phyloP scores from a whole-genome alignment of 1,140 invertebrate genomes.

The Drosophila guanche region DNA sequence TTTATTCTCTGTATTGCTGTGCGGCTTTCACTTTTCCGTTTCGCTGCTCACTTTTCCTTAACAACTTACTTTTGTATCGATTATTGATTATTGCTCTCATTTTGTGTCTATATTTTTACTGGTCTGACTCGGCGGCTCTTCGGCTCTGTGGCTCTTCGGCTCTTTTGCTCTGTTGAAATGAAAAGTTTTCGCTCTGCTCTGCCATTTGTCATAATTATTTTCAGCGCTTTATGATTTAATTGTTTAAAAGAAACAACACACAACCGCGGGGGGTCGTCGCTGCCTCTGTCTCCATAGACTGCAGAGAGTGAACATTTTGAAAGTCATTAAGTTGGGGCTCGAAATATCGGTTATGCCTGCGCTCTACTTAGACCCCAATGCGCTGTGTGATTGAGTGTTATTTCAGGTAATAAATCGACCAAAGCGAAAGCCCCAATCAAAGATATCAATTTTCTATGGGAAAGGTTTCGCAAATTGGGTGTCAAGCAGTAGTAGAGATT shows the following conservation, averaged over 20 bases:
- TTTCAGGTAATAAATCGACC: slow-evolving; percentile 54
- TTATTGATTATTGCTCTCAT: slow-evolving; percentile 70
- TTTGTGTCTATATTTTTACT: slow-evolving; percentile 29
- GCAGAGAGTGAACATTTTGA: slow-evolving; percentile 44
- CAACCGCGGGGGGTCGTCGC: slow-evolving; percentile 1
- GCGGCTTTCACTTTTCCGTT: slow-evolving; percentile 73
- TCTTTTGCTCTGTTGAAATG: slow-evolving; percentile 43
- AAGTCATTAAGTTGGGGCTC: slow-evolving; percentile 53
- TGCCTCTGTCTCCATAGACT: too few species aligned
- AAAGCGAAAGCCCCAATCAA: slow-evolving; percentile 59
- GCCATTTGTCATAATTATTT: slow-evolving; percentile 78
- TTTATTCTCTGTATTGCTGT: slow-evolving; percentile 31
- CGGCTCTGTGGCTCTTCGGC: slow-evolving; percentile 2
- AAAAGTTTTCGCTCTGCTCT: slow-evolving; percentile 62
- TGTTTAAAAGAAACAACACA: slow-evolving; percentile 36
- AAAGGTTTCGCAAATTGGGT: slow-evolving; percentile 3
- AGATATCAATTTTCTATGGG: slow-evolving; percentile 10
- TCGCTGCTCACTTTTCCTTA: slow-evolving; percentile 62
- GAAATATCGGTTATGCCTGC: slow-evolving; percentile 43
- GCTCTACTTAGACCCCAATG: slow-evolving; percentile 50
- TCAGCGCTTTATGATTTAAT: slow-evolving; percentile 68
- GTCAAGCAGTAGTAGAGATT: not conserved
- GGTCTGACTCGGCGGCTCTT: slow-evolving; percentile 1
- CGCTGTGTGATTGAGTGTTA: slow-evolving; percentile 44
- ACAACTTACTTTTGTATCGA: slow-evolving; percentile 70